phyloP scores from a whole-genome alignment of 2,888 invertebrate genomes.

The Laspeyria flexula region DNA sequence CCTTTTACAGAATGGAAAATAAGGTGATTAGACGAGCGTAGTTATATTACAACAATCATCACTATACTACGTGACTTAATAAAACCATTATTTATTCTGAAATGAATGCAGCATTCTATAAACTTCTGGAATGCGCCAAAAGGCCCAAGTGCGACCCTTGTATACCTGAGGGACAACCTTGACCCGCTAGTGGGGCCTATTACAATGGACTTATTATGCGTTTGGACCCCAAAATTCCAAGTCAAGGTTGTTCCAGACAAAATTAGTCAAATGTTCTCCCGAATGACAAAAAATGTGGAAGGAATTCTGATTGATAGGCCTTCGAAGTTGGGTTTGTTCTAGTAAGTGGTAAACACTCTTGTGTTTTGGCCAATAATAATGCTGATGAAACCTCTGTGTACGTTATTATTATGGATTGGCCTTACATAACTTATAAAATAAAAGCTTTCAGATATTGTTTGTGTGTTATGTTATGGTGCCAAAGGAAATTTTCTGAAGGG shows the following conservation, averaged over 20 bases:
- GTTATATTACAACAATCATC: too few relatives aligned
- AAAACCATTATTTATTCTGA: too few relatives aligned
- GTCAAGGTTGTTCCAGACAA: conserved; percentile 49
- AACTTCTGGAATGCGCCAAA: conserved; percentile 25
- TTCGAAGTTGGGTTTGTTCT: conserved; percentile 1
- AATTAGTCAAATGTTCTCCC: conserved; percentile 51
- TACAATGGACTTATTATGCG: conserved; percentile 49
- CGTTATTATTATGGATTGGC: background rate
- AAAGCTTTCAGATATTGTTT: background rate
- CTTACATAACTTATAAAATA: background rate
- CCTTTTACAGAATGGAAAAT: too few relatives aligned
- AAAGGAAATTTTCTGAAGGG: background rate
- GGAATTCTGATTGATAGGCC: conserved; percentile 41
- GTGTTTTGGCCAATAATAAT: background rate
- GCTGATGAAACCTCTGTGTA: background rate
- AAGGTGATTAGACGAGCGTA: too few relatives aligned
- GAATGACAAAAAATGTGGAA: conserved; percentile 36
- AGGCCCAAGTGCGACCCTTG: conserved; percentile 35
- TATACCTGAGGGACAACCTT: conserved; percentile 54
- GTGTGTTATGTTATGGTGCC: background rate
- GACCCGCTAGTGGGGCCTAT: conserved; percentile 52
- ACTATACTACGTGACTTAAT: too few relatives aligned
- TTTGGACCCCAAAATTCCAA: conserved; percentile 39
- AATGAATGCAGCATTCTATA: conserved; percentile 3
- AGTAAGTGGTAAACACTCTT: background rate